Conservation (phyloP, 2,113 vertebrate species). For the Plectropomus leopardus region DNA sequence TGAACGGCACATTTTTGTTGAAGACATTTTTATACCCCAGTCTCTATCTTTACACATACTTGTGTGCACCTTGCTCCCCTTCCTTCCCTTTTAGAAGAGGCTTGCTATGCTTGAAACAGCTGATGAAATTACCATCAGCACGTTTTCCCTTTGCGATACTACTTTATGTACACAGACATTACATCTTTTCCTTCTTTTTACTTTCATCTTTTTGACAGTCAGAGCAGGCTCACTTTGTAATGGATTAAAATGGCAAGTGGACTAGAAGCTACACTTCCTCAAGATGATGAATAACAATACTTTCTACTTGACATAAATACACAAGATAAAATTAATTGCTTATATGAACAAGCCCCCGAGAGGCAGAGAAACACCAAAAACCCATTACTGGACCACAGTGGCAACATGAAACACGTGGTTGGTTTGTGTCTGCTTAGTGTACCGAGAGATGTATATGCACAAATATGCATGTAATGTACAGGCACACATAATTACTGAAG, state of each 20-base stretch:
- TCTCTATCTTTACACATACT: not conserved
- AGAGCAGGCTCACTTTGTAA: conserved; percentile 47
- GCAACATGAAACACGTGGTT: conserved; percentile 41
- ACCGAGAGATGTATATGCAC: not conserved
- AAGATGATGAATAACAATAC: conserved; percentile 68
- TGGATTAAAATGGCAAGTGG: conserved; percentile 62
- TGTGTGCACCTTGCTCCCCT: not conserved
- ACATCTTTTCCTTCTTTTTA: not conserved
- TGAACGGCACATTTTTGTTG: not conserved
- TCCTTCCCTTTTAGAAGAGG: not conserved
- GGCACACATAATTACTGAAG: not conserved
- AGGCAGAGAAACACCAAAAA: conserved; percentile 50
- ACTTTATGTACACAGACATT: not conserved
- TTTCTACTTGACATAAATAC: conserved; percentile 67
- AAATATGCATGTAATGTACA: not conserved
- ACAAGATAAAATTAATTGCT: conserved; percentile 68
- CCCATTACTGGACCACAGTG: conserved; percentile 43
- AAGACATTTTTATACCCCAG: not conserved
- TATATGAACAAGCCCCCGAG: conserved; percentile 48
- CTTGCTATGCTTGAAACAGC: not conserved
- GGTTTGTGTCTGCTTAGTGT: conserved; percentile 35
- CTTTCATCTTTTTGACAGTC: conserved; percentile 35
- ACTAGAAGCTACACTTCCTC: conserved; percentile 67
- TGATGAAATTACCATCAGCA: conserved; percentile 45
- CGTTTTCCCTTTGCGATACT: conserved; percentile 12